These are phyloP conservation scores for Rhopalosiphum nymphaeae DNA, from an alignment of 2,888 invertebrate species.

Conservation along the genomic window DNA sequence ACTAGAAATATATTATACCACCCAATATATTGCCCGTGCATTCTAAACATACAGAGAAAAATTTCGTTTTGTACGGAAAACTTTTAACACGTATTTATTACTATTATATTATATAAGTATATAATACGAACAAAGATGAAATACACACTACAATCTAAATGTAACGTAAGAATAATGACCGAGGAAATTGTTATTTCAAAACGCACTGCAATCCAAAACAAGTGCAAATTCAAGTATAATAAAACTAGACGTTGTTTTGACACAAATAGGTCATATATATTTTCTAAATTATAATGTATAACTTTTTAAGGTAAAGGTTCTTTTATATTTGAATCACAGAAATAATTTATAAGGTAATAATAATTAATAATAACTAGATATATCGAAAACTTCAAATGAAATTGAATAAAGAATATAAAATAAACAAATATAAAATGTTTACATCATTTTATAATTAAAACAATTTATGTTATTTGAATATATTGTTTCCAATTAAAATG, in stretches of 20 bases:
- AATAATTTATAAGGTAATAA: not conserved
- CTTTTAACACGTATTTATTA: constrained; percentile 22
- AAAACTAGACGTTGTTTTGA: not conserved
- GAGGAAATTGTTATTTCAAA: not conserved
- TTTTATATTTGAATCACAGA: not conserved
- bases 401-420: not conserved
- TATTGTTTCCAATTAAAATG: not conserved
- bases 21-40: constrained; percentile 21
- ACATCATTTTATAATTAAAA: not conserved
- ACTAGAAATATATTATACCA: constrained; percentile 55
- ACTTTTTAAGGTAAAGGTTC: not conserved
- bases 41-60: constrained; percentile 14
- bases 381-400: not conserved
- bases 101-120: constrained; percentile 28
- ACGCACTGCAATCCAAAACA: not conserved
- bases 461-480: not conserved
- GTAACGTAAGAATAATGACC: not conserved
- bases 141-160: not conserved
- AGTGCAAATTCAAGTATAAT: constrained; percentile 23
- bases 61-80: not conserved
- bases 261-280: not conserved
- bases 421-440: not conserved
- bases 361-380: not conserved
- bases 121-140: constrained; percentile 3
- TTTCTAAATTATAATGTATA: not conserved